Conservation (phyloP, 23 tunicate species). For the Ciona savignyi region DNA sequence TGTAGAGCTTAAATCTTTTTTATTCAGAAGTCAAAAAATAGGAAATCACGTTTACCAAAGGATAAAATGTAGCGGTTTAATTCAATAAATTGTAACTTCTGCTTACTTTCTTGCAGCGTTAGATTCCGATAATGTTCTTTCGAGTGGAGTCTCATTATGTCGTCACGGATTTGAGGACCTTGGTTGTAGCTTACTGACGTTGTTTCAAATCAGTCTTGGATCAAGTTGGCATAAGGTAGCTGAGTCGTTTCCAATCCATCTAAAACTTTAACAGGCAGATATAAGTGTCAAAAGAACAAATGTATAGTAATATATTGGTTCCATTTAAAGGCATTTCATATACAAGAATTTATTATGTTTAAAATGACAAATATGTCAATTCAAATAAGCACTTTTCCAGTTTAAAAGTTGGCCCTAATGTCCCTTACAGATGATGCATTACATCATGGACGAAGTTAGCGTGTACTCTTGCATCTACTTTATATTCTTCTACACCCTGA, state of each 20-base stretch:
- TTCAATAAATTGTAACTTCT: not conserved
- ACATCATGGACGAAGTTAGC: constrained; percentile 53
- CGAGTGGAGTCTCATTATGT: constrained; percentile 61
- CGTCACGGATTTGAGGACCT: constrained; percentile 67
- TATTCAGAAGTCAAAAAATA: too few species aligned
- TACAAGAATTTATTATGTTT: not conserved
- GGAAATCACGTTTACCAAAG: too few species aligned
- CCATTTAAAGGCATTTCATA: too few species aligned
- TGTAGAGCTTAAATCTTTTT: too few species aligned
- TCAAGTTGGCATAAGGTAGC: constrained; percentile 88
- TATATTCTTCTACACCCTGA: constrained; percentile 72
- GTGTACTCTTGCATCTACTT: constrained; percentile 63
- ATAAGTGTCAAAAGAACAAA: too few species aligned
- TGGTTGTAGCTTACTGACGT: constrained; percentile 65
- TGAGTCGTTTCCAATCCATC: too few species aligned
- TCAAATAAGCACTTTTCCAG: too few species aligned
- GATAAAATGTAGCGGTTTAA: not conserved
- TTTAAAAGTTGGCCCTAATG: not conserved
- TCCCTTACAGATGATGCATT: constrained; percentile 68
- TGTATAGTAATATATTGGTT: too few species aligned
- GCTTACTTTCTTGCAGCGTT: not conserved
- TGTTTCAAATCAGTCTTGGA: constrained; percentile 89
- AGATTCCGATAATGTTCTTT: constrained; percentile 17
- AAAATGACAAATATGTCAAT: not conserved
- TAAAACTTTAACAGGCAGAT: too few species aligned